Evolutionary conservation across 2,797 vertebrate genomes (phyloP), one percentile per base, ranked within the genome.

Genomic region (Prionace glauca): DNA sequence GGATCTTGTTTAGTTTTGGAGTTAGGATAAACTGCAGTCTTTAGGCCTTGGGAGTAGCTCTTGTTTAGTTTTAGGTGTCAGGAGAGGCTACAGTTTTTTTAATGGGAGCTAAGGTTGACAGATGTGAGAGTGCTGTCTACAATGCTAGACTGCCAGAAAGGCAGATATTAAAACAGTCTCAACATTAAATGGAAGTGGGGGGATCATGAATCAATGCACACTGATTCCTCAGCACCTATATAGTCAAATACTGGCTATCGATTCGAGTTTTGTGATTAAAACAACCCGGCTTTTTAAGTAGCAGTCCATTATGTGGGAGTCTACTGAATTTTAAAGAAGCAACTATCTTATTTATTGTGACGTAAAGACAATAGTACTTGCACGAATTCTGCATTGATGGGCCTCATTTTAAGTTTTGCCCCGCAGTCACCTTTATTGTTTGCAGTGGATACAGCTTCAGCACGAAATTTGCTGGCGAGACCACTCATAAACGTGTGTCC

Each of bases 181-280:
- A 77, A 26, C 45, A 45, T 71, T 71, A 45, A 69, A 41, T 32
- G 45, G 2, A 94, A 94, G 41, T 16, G 71, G 62, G 62, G n/a
- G 4, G 26, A 20, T n/a, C 60, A n/a, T 77, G 32, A 45, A 72
- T 93, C 20, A 69, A 56, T 94, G 1, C 41, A 29, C 22, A 10
- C 18, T 71, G n/a, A 29, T 22, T 72, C 24, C 41, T 45, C 67
- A 11, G 41, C 45, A 50, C 11, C 41, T 26, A 24, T 18, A 26
- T 5, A 41, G 18, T 16, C 29, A 56, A 77, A 56, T 56, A 29
- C 71, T 10, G 71, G 26, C 32, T 74, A 77, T 77, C 72, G 93
- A 77, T 95, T 95, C 45, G 16, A 95, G 26, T 24, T 95, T 94
- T 24, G 32, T 74, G 71, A 93, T 74, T 95, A 56, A 95, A 74